phyloP scores from a whole-genome alignment of 2,888 invertebrate genomes.

The Gryllus longicercus region DNA sequence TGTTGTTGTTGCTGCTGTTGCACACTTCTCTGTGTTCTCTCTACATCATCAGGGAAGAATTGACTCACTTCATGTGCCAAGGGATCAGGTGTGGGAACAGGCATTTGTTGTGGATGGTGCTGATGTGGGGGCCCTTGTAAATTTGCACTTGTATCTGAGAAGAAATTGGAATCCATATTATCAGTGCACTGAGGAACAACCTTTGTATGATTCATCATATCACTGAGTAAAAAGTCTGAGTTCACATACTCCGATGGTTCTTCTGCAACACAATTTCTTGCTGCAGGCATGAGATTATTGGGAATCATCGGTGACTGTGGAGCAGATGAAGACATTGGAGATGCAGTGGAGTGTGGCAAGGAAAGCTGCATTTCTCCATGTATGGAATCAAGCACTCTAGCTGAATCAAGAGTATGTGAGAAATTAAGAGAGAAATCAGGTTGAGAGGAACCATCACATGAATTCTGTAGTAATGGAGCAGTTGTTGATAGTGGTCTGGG shows the following conservation, averaged over 20 bases:
- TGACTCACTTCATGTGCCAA: slow-evolving; percentile 58
- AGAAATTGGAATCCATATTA: not conserved
- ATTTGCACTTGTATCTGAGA: not conserved
- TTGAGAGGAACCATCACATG: not conserved
- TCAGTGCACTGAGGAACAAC: no score
- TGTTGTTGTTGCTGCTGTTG: slow-evolving; percentile 23
- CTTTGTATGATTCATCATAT: not conserved
- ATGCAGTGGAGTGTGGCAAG: slow-evolving; percentile 22
- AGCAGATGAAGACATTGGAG: slow-evolving; percentile 34
- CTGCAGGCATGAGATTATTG: not conserved
- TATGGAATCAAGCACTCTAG: not conserved
- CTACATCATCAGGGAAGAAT: slow-evolving; percentile 57
- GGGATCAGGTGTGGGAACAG: slow-evolving; percentile 22
- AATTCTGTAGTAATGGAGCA: slow-evolving; percentile 4
- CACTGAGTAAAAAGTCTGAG: not conserved
- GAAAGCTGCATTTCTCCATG: not conserved
- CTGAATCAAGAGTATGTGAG: not conserved
- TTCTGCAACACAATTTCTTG: not conserved
- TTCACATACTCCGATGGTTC: not conserved
- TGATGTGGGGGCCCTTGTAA: not conserved
- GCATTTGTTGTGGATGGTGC: not conserved
- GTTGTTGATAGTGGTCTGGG: slow-evolving; percentile 27
- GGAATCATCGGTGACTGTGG: slow-evolving; percentile 34
- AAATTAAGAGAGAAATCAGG: not conserved
- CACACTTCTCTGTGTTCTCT: slow-evolving; percentile 41